Percentiles rank a stretch among this genome's conserved stretches.
These are phyloP conservation scores for Notarius lentiginosus DNA, from an alignment of 2,113 vertebrate genomes.

Conservation along the genomic window DNA sequence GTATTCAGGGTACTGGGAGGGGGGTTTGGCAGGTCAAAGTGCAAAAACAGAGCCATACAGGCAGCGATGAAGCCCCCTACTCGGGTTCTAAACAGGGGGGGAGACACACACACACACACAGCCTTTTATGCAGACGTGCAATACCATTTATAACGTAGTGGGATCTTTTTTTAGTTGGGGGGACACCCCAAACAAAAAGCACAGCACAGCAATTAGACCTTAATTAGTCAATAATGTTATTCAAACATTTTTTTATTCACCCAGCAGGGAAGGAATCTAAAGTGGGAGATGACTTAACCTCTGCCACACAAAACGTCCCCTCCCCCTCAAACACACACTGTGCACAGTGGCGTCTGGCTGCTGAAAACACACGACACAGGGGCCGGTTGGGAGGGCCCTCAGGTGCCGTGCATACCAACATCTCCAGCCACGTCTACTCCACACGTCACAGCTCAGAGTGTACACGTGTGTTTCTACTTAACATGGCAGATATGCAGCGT, in stretches of 20 bases:
- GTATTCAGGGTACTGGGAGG: not conserved
- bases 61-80: not conserved
- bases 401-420: not conserved
- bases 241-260: constrained; percentile 38
- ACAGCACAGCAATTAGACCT: constrained; percentile 26
- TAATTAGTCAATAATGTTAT: constrained; percentile 40
- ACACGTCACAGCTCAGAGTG: not conserved
- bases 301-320: not conserved
- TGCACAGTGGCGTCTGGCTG: not conserved
- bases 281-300: constrained; percentile 34
- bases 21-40: constrained; percentile 33
- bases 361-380: not conserved
- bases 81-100: not conserved
- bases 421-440: not conserved
- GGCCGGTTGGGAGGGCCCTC: not conserved
- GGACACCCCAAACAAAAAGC: constrained; percentile 21
- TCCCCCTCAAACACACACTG: not conserved
- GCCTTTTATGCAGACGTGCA: not conserved
- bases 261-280: constrained; percentile 34
- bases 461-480: constrained; percentile 10
- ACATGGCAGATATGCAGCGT: not conserved
- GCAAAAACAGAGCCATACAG: constrained; percentile 18
- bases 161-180: constrained; percentile 22
- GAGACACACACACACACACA: not conserved
- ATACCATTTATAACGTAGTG: not conserved